Evolutionary conservation across 1,140 invertebrate species (phyloP), one percentile per base, ranked within the genome.

Genomic region (Dreissena rostriformis): DNA sequence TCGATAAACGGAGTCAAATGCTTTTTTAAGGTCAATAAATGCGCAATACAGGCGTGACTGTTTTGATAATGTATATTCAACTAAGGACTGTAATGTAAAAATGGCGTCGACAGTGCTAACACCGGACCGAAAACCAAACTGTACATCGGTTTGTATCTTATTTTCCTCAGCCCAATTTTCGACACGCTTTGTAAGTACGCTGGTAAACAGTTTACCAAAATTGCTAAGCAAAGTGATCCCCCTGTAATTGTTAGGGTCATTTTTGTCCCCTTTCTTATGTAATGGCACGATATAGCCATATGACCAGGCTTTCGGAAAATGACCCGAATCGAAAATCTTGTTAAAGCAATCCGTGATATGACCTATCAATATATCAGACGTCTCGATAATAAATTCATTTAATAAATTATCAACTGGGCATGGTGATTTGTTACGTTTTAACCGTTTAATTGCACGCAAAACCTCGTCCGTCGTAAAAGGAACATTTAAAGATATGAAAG

Each of bases 151-250:
- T 26, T 68, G 66, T 68, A 22, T 68, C 24, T 68, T 68, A 68
- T 68, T 68, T 28, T 26, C 66, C 12, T 68, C 14, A 17, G 24
- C 66, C 66, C 66, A 68, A 68, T 68, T 68, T 68, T 22, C 66
- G 29, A 68, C 66, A 24, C 17, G 66, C 29, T 68, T 68, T 68
- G 66, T 68, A 17, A 68, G 29, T 68, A 68, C 66, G 24, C 24
- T n/a, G 15, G 66, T 68, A 68, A 68, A 68, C 29, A 68, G 29
- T 68, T 68, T 68, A 26, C 66, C 66, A 7, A 68, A 68, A 68
- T 26, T 68, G 24, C 66, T 68, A 17, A 68, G 24, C 24, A 10
- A 26, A 22, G 66, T 68, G 1, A 19, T 68, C 8, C 17, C 24
- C 0, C 11, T 22, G 24, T 68, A 26, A 26, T 68, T 22, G 24